Conservation (phyloP, 2,888 invertebrate species). For the Ptychoptera contaminata region DNA sequence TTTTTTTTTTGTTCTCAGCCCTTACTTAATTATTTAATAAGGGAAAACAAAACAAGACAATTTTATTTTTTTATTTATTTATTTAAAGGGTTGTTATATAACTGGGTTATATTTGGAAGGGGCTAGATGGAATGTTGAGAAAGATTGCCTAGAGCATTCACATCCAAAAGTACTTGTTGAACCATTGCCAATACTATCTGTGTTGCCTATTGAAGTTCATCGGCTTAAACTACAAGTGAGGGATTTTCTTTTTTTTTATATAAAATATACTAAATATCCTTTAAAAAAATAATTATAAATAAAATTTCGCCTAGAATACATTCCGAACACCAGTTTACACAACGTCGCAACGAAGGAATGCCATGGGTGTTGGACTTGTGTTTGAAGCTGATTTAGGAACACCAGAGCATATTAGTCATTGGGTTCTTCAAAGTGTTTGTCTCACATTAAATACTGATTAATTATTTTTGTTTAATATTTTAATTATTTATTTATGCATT, state of each 20-base stretch:
- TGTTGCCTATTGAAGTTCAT: conserved; percentile 73
- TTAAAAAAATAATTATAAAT: not conserved
- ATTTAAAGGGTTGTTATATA: conserved; percentile 55
- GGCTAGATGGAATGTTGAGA: conserved; percentile 64
- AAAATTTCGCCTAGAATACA: conserved; percentile 49
- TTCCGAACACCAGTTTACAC: conserved; percentile 79
- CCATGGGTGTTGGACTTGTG: conserved; percentile 82
- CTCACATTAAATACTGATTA: conserved; percentile 72
- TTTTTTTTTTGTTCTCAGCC: not conserved
- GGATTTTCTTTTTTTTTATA: conserved; percentile 7
- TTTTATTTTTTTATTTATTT: conserved; percentile 3
- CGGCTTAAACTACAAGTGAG: conserved; percentile 70
- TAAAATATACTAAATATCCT: conserved; percentile 3
- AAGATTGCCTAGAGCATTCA: conserved; percentile 54
- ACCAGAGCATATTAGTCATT: conserved; percentile 67
- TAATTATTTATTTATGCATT: too few species aligned
- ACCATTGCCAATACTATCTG: conserved; percentile 66
- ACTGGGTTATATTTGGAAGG: conserved; percentile 76
- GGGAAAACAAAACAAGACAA: too few species aligned
- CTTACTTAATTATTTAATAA: conserved; percentile 4
- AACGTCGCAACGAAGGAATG: conserved; percentile 71
- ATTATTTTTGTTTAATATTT: conserved; percentile 9
- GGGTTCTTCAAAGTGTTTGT: conserved; percentile 83
- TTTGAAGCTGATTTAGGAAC: conserved; percentile 80
- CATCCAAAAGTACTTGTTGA: conserved; percentile 73